Evolutionary conservation across 2,113 vertebrate species (phyloP), one percentile per base, ranked within the genome.

Genomic region (Apus apus): DNA sequence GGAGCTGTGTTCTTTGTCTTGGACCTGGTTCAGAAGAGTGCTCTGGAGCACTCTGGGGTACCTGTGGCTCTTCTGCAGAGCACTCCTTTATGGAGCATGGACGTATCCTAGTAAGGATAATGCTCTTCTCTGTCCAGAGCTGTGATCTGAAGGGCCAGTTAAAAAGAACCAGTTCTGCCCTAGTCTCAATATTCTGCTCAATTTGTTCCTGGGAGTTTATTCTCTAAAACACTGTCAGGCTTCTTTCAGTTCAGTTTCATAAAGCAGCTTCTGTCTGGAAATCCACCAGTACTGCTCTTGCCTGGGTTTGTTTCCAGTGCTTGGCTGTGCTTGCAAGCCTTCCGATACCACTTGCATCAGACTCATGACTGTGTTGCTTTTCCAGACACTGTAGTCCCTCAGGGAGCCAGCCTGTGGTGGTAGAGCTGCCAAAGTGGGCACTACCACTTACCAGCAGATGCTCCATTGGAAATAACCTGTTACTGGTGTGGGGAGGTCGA

Each of bases 141-240:
- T 74, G 46, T 5, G 0, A 4, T 18, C 15, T 43, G 27, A 56
- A 27, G 4, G 17, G 6, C 2, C 26, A 27, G 15, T 65, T 45
- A 5, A 10, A 50, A 61, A 56, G n/a, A 60, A 27, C 6, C 1
- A 4, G 11, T 72, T 68, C 51, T 68, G 26, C 19, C 30, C n/a
- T 50, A 30, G 8, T 19, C 12, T 76, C 40, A 6, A 0, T 15
- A 6, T 51, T 53, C n/a, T 48, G 14, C 40, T 68, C 7, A 10
- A 1, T 61, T 73, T 1, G 0, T 54, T 62, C 64, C n/a, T 4
- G 21, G 29, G 10, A 20, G 15, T 8, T 51, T 18, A 6, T 22
- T 45, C 51, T 22, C 36, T 83, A 27, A 50, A 40, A 48, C 20
- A 30, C 20, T 30, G 12, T 46, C 40, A 38, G 29, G 30, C 29